Evolutionary conservation across 2,797 vertebrate genomes (phyloP), one percentile per base, ranked within the genome.

Genomic region (Serranus cabrilla): DNA sequence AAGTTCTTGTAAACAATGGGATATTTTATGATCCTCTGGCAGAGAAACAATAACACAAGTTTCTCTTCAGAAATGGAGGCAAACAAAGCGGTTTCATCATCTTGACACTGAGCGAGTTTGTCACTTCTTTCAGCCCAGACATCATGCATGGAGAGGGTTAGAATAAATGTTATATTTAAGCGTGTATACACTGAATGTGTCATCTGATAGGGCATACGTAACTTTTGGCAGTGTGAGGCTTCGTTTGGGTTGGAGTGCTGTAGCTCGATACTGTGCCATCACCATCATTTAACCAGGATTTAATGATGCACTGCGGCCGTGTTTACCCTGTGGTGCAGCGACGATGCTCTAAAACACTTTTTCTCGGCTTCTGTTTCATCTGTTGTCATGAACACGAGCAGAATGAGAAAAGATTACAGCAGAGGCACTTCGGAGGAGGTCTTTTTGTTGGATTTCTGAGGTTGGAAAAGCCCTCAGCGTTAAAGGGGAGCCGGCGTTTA

Each of bases 381-480:
- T 7, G 39, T 23, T 40, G 34, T 7, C 18, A 69, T 40, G 42
- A 71, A 76, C 2, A 50, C 40, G 34, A 62, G 11, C 20, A 55
- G 56, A 55, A 61, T 20, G 58, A 71, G 3, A 17, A 63, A 71
- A 14, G 25, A 52, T 64, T 61, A 40, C 13, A 73, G 64, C 23
- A 51, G 59, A 12, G 42, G 76, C 62, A n/a, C 54, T 59, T 57
- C 20, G 47, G 68, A 73, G 61, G 81, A 60, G 69, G 49, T 61
- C 0, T 40, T 80, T 67, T 77, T 11, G 59, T 50, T 81, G 71
- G 66, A 84, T 67, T 60, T 81, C 65, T 85, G 80, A 76, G 85
- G 80, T 79, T 75, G 78, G 79, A 89, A 77, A 89, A 76, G 84
- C 68, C 85, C 66, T 82, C 23, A 25, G 78, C n/a, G 12, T 80